Conservation (phyloP, 2,797 vertebrate genomes). For the Falco cherrug region DNA sequence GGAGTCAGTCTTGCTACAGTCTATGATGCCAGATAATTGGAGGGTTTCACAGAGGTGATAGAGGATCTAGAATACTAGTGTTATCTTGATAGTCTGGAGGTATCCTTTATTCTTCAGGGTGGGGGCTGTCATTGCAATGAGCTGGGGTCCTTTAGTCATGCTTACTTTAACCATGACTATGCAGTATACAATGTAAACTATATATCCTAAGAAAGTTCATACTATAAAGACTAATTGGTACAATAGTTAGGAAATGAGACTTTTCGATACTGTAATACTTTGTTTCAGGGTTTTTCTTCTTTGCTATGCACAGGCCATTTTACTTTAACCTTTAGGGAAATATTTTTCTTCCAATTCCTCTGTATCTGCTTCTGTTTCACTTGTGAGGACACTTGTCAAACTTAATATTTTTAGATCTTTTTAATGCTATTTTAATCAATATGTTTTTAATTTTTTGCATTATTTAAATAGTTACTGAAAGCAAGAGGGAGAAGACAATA, state of each 20-base stretch:
- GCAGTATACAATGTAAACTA: not conserved
- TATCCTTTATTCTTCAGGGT: not conserved
- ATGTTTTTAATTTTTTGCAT: not conserved
- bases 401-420: not conserved
- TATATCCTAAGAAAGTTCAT: not conserved
- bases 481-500: too few relatives aligned
- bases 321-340: not conserved
- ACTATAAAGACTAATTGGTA: not conserved
- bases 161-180: not conserved
- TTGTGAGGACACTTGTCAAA: not conserved
- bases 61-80: not conserved
- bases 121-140: not conserved
- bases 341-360: not conserved
- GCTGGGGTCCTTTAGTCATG: not conserved
- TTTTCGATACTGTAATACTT: not conserved
- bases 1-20: not conserved
- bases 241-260: not conserved
- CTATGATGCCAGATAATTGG: not conserved
- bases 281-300: not conserved
- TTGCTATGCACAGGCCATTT: not conserved
- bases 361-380: not conserved
- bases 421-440: not conserved
- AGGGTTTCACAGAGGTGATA: not conserved
- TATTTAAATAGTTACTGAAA: not conserved
- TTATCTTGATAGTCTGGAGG: not conserved